Percentiles rank a stretch among this genome's conserved stretches.
These are phyloP conservation scores for Apeltes quadracus DNA, from an alignment of 2,113 vertebrate genomes.

Conservation along the genomic window DNA sequence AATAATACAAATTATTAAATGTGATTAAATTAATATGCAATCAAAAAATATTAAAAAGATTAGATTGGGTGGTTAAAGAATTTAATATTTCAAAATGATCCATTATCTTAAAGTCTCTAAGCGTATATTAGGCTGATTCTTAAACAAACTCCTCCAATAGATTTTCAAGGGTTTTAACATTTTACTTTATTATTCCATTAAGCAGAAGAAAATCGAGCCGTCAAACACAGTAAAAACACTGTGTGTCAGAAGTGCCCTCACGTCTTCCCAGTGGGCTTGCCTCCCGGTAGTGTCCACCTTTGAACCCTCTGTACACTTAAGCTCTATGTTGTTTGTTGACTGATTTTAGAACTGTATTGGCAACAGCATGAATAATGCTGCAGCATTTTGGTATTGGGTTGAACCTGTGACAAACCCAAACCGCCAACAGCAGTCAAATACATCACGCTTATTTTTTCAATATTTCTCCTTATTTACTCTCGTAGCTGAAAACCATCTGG, in stretches of 20 bases:
- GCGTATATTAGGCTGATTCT: conserved; percentile 12
- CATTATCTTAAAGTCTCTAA: conserved; percentile 19
- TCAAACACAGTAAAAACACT: not conserved
- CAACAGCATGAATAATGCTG: not conserved
- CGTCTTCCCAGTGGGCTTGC: too few relatives aligned
- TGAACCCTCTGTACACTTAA: too few relatives aligned
- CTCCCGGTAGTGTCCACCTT: too few relatives aligned
- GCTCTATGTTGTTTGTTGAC: too few relatives aligned
- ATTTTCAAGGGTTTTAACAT: conserved; percentile 5
- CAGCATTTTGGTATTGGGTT: not conserved
- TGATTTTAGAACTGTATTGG: not conserved
- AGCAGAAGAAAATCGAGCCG: not conserved
- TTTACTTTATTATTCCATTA: conserved; percentile 8
- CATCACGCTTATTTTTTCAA: not conserved
- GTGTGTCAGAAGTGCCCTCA: too few relatives aligned
- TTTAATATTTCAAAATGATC: conserved; percentile 4
- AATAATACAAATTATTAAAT: conserved; percentile 5
- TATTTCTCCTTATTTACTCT: not conserved
- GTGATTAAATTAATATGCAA: conserved; percentile 26
- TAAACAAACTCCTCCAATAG: conserved; percentile 16
- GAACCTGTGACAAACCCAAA: not conserved
- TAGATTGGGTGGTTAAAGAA: too few relatives aligned
- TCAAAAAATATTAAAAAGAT: conserved; percentile 5
- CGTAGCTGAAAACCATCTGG: conserved; percentile 17
- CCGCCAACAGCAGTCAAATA: not conserved